Base-by-base conservation (phyloP, 1,140 invertebrate species). In the Patella vulgata region DNA sequence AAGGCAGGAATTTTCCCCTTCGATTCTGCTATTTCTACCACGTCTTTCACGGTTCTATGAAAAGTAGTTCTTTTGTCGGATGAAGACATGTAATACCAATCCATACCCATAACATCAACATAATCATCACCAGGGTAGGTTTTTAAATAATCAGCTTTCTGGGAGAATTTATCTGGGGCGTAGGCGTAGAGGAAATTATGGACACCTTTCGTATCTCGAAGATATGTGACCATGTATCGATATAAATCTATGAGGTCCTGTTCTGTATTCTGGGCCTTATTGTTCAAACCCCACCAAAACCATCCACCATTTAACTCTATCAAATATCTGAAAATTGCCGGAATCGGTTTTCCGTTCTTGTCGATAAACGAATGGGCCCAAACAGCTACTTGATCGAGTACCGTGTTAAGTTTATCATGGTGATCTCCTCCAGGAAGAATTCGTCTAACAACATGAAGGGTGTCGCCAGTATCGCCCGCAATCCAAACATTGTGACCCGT, bases 121-220 rank as follows among this genome's bases (percentile, higher is more conserved):
- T 58, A 67, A 14, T 36, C 40, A 33, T 67, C 65, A 4, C 65
- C 59, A 19, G 65, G 65, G 23, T 67, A 67, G 39, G 46, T 55
- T 40, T 47, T 33, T 14, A 62, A 21, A 39, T 55, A 62, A 17
- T 62, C 44, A 4, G 42, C 12, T 3, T 48, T 33, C 25, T 36
- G 21, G n/a, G 42, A 33, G 14, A 43, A 25, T 17, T 57, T 58
- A 23, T 51, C 48, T 4, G 65, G 65, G 6, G 59, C 57, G 30
- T 53, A 67, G 12, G 59, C 65, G 50, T 57, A 67, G 17, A 67
- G 48, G 17, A 67, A 23, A 48, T 67, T 62, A 48, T 67, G 65
- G 19, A 67, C 59, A 2, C 43, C 21, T 44, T 58, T 67, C 4
- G 28, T 21, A n/a, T 67, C 58, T 27, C 52, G 44, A 9, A 67